These are phyloP conservation scores for Pseudorasbora parva DNA, from an alignment of 2,113 vertebrate genomes.

Conservation along the genomic window DNA sequence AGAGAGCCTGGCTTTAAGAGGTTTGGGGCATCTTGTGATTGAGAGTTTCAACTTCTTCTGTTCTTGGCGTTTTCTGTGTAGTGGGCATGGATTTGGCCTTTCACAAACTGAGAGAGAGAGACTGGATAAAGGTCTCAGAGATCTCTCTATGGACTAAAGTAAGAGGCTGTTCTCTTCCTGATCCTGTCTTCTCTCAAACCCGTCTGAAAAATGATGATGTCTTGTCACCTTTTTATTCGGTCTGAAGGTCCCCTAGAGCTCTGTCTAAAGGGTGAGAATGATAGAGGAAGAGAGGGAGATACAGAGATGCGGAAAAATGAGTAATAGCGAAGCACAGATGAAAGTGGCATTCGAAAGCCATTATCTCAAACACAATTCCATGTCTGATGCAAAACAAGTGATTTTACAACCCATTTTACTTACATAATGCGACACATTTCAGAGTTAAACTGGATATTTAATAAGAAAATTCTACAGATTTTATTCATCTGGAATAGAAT, in stretches of 20 bases:
- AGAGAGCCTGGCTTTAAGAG: constrained; percentile 33
- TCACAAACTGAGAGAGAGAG: constrained; percentile 26
- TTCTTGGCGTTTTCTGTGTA: constrained; percentile 14
- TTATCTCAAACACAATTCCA: background rate
- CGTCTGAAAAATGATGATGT: constrained; percentile 40
- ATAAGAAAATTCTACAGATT: background rate
- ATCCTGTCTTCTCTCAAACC: constrained; percentile 29
- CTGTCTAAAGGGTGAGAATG: constrained; percentile 27
- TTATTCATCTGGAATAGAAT: background rate
- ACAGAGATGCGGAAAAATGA: background rate
- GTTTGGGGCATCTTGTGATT: constrained; percentile 26
- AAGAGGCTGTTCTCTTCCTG: constrained; percentile 26
- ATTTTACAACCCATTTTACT: constrained; percentile 15
- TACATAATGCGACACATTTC: background rate
- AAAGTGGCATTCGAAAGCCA: constrained; percentile 1
- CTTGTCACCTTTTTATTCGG: constrained; percentile 46
- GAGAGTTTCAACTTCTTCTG: constrained; percentile 22
- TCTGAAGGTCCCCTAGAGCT: constrained; percentile 40
- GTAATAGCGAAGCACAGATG: background rate
- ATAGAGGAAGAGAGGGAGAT: background rate
- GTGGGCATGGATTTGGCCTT: constrained; percentile 28
- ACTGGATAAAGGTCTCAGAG: constrained; percentile 40
- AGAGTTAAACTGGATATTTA: background rate
- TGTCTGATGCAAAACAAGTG: background rate
- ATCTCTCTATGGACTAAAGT: constrained; percentile 38